These are phyloP conservation scores for Pseudomyrmex concolor DNA, from an alignment of 1,140 invertebrate species.

Conservation along the genomic window DNA sequence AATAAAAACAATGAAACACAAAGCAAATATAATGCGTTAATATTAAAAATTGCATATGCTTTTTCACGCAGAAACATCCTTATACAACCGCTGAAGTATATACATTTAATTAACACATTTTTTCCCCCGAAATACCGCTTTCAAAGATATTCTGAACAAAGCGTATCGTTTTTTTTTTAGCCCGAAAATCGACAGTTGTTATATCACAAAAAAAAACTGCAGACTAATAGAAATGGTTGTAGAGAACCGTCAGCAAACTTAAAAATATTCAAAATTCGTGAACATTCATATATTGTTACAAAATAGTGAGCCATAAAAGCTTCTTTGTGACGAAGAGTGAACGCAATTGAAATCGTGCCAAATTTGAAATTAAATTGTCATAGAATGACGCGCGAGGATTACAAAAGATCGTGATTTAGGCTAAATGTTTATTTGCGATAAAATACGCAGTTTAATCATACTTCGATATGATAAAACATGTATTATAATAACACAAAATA, in stretches of 20 bases:
- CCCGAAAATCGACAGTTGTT: no score
- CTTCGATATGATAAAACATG: neutral
- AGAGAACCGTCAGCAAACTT: neutral
- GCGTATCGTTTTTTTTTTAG: no score
- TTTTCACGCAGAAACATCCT: neutral
- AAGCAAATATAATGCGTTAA: slow-evolving; percentile 11
- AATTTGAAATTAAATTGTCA: slow-evolving; percentile 61
- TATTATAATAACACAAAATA: neutral
- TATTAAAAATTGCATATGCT: slow-evolving; percentile 22
- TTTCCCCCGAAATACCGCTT: neutral
- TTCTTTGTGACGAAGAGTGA: neutral
- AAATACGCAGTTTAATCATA: neutral
- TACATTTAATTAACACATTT: no score
- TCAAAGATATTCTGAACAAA: neutral
- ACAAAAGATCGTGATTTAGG: neutral
- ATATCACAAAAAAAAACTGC: no score
- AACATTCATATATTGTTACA: slow-evolving; percentile 52
- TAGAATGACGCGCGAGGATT: slow-evolving; percentile 14
- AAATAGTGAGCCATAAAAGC: slow-evolving; percentile 45
- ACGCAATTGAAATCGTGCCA: slow-evolving; percentile 61
- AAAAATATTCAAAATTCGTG: neutral
- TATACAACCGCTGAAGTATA: neutral
- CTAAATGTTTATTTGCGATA: no score
- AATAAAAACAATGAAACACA: neutral
- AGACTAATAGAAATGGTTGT: slow-evolving; percentile 18